Evolutionary conservation across 2,888 invertebrate species (phyloP).

Genomic region (Trichogramma evanescens): DNA sequence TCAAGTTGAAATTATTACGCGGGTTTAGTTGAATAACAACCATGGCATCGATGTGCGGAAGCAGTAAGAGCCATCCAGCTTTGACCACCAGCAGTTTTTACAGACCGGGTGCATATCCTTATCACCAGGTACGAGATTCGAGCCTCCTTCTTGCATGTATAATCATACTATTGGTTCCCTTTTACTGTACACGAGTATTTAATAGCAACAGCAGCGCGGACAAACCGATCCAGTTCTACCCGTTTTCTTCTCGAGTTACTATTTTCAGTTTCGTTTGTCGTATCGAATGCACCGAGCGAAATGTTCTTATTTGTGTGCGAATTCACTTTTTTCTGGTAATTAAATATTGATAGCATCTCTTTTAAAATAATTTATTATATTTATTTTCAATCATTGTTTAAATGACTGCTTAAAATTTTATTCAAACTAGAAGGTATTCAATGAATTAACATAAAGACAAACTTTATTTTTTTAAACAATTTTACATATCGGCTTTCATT

Average conservation of each 20-base stretch:
- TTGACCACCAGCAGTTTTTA: conserved; percentile 57
- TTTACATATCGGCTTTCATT: no score
- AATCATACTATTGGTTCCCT: no score
- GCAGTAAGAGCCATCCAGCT: conserved; percentile 59
- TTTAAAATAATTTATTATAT: no score
- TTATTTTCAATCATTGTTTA: no score
- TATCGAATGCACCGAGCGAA: neutral
- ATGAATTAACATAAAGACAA: no score
- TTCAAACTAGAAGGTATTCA: no score
- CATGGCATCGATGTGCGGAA: conserved; percentile 61
- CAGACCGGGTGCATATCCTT: conserved; percentile 47
- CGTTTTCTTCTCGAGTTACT: neutral
- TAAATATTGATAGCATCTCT: no score
- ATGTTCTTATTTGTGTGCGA: neutral
- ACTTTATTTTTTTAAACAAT: no score
- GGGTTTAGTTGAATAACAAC: neutral
- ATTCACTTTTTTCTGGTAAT: no score
- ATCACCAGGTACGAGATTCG: neutral
- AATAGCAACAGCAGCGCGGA: neutral
- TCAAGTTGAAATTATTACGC: no score
- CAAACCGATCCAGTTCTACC: conserved; percentile 10
- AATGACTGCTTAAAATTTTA: no score
- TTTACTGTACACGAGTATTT: neutral
- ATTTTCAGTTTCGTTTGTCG: conserved; percentile 2
- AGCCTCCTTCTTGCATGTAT: neutral